Conservation (phyloP, 35 echinoderm and acorn worm genomes). For the Patiria miniata region DNA sequence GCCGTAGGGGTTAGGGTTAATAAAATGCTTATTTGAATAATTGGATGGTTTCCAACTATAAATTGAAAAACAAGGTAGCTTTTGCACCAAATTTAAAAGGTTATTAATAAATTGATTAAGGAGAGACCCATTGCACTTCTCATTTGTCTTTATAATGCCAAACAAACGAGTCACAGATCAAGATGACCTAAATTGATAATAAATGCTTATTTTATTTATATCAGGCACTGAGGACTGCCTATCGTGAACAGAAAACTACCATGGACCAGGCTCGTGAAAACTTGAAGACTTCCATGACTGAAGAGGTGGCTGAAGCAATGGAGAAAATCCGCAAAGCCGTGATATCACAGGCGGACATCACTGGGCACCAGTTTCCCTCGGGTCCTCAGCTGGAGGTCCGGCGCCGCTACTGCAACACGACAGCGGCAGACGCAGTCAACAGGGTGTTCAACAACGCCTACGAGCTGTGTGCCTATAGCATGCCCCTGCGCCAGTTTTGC, state of each 20-base stretch:
- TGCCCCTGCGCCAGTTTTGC: neutral
- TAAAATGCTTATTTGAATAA: too few species aligned
- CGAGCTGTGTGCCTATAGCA: neutral
- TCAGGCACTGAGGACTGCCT: slow-evolving; percentile 57
- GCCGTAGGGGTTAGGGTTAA: too few species aligned
- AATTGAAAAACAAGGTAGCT: too few species aligned
- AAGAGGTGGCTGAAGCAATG: neutral
- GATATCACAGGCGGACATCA: neutral
- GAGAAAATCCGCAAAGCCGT: neutral
- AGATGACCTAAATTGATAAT: too few species aligned
- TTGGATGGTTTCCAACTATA: too few species aligned
- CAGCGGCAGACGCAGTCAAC: slow-evolving; percentile 48
- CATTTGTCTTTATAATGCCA: too few species aligned
- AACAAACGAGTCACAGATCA: too few species aligned
- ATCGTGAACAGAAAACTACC: slow-evolving; percentile 48
- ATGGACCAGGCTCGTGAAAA: slow-evolving; percentile 11
- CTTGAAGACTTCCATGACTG: neutral
- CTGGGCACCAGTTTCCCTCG: neutral
- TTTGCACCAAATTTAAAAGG: too few species aligned
- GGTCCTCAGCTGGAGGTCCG: slow-evolving; percentile 40
- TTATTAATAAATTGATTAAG: too few species aligned
- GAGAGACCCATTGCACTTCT: too few species aligned
- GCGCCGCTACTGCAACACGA: slow-evolving; percentile 35
- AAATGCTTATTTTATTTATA: too few species aligned
- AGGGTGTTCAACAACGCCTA: slow-evolving; percentile 28